Conservation (phyloP, 2,797 vertebrate genomes). For the Phrynocephalus forsythii region DNA sequence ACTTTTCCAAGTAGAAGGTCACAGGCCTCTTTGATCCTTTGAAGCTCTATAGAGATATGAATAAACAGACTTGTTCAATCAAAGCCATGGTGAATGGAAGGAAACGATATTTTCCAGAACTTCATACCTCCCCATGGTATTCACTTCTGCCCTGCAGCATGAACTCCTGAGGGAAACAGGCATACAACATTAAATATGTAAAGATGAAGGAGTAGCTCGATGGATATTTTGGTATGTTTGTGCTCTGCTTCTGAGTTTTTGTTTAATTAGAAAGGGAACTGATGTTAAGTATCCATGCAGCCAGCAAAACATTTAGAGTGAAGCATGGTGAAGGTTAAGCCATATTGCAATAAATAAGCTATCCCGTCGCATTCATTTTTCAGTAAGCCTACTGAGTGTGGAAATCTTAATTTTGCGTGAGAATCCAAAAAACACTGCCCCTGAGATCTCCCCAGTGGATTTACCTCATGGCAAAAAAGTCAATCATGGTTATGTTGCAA, state of each 20-base stretch:
- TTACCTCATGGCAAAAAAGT: background rate
- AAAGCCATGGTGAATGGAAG: slow-evolving; percentile 24
- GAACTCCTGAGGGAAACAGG: slow-evolving; percentile 4
- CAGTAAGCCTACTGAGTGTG: background rate
- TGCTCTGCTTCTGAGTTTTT: slow-evolving; percentile 5
- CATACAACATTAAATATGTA: slow-evolving; percentile 4
- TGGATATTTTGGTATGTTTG: background rate
- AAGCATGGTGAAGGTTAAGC: background rate
- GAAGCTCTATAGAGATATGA: slow-evolving; percentile 18
- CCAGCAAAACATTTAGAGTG: background rate
- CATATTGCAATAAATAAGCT: background rate
- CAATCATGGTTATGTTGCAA: background rate
- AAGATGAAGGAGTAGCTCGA: slow-evolving; percentile 5
- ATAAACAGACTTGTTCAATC: slow-evolving; percentile 28
- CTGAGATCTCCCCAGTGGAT: background rate
- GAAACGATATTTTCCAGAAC: slow-evolving; percentile 35
- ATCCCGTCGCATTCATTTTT: background rate
- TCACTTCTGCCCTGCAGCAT: slow-evolving; percentile 21
- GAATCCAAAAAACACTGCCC: background rate
- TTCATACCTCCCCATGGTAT: slow-evolving; percentile 11
- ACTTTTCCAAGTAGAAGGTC: slow-evolving; percentile 23
- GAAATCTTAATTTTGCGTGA: background rate
- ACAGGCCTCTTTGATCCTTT: slow-evolving; percentile 37
- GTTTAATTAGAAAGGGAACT: background rate
- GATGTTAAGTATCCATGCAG: background rate